These are phyloP conservation scores for Acrocephalus scirpaceus DNA, from an alignment of 2,797 vertebrate species.

Conservation along the genomic window DNA sequence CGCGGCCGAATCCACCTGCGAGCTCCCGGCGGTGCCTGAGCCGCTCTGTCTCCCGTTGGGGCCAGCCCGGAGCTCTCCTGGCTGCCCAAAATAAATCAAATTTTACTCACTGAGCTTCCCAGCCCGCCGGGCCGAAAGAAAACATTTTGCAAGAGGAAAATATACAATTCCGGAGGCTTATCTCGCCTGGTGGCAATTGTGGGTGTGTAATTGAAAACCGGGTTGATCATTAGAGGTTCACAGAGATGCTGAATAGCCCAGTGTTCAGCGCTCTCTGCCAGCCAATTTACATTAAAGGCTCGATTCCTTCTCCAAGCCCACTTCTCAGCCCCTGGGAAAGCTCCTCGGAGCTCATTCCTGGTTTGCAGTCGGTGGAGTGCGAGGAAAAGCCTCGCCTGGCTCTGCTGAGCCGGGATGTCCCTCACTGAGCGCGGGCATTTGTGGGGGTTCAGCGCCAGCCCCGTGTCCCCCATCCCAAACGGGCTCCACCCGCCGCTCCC, in stretches of 20 bases:
- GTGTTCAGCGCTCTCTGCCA: slow-evolving; percentile 49
- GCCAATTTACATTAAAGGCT: slow-evolving; percentile 67
- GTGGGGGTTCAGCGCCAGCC: neutral
- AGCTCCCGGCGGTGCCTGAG: neutral
- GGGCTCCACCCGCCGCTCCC: neutral
- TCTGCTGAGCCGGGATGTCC: neutral
- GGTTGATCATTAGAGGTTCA: slow-evolving; percentile 63
- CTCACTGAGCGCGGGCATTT: rapidly evolving
- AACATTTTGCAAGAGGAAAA: slow-evolving; percentile 51
- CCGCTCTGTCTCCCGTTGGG: rapidly evolving
- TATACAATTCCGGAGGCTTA: slow-evolving; percentile 53
- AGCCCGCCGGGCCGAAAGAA: slow-evolving; percentile 8
- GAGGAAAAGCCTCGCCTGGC: neutral
- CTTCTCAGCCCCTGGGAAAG: slow-evolving; percentile 58
- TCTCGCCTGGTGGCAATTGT: slow-evolving; percentile 62
- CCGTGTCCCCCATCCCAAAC: rapidly evolving
- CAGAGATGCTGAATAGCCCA: slow-evolving; percentile 56
- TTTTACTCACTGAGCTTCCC: slow-evolving; percentile 1
- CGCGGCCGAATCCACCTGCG: neutral
- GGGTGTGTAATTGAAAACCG: slow-evolving; percentile 49
- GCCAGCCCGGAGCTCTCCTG: neutral
- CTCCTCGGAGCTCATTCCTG: slow-evolving; percentile 4
- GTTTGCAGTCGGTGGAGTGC: neutral
- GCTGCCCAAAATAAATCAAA: neutral
- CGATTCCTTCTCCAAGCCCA: slow-evolving; percentile 43